Conservation (phyloP, 2,888 invertebrate species). For the Dyspetes luteomarginatus region DNA sequence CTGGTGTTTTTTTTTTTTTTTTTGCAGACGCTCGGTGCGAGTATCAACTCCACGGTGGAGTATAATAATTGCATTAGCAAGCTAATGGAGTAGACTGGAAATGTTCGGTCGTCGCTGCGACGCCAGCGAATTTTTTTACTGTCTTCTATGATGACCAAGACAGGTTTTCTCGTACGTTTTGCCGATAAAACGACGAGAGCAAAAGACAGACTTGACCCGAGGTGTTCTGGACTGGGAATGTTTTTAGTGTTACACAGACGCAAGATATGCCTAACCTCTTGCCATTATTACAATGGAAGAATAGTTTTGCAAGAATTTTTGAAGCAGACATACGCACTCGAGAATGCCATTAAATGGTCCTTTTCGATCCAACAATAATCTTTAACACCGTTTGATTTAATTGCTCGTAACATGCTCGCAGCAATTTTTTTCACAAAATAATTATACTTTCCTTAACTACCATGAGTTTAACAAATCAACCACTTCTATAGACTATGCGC, state of each 20-base stretch:
- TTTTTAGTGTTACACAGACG: conserved; percentile 10
- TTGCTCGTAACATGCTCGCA: no score
- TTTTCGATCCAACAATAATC: no score
- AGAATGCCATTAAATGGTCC: no score
- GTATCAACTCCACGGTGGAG: conserved; percentile 65
- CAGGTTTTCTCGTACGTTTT: conserved; percentile 44
- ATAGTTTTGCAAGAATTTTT: no score
- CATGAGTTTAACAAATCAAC: no score
- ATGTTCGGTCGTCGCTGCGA: conserved; percentile 42
- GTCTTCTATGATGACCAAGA: conserved; percentile 33
- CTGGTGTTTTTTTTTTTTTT: conserved; percentile 30
- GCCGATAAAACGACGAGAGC: conserved; percentile 47
- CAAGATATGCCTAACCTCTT: no score
- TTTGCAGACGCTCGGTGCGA: conserved; percentile 57
- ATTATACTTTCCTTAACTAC: no score
- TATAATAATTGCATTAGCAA: conserved; percentile 80
- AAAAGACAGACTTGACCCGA: conserved; percentile 34
- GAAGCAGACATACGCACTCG: no score
- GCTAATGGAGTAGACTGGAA: conserved; percentile 76
- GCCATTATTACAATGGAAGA: no score
- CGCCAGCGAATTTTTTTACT: conserved; percentile 25
- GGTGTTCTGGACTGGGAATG: conserved; percentile 14
- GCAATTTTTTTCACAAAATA: no score
- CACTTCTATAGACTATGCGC: no score
- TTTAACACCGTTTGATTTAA: no score